Evolutionary conservation across 2,797 vertebrate species (phyloP).

Genomic region (Atherinosoma microstoma): DNA sequence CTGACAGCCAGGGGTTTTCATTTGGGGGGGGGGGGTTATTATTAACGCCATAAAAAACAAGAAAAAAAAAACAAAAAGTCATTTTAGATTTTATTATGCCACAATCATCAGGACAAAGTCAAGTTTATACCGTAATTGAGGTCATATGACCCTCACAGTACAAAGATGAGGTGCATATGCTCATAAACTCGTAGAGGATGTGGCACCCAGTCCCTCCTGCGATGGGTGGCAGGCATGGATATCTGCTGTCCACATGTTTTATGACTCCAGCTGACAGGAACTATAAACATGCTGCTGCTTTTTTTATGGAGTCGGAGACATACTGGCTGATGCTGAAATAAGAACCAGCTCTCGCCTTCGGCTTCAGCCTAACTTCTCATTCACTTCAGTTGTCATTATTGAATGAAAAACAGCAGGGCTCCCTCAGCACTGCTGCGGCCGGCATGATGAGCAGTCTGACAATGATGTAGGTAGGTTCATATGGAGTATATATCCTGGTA

Average conservation of each 20-base stretch:
- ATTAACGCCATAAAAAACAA: fast-evolving
- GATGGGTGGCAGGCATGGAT: constrained; percentile 10
- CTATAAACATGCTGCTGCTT: constrained; percentile 33
- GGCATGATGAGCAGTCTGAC: neutral
- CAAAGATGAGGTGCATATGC: neutral
- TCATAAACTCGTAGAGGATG: constrained; percentile 10
- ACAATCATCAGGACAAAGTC: neutral
- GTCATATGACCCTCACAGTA: neutral
- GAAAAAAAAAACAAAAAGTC: neutral
- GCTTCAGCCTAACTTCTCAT: constrained; percentile 6
- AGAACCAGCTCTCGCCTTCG: constrained; percentile 2
- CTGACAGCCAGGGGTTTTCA: constrained; percentile 5
- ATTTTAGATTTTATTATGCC: neutral
- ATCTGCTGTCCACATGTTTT: constrained; percentile 60
- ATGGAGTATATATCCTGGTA: neutral
- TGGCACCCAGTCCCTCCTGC: constrained; percentile 27
- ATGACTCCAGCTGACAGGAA: constrained; percentile 41
- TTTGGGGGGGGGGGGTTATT: constrained; percentile 8
- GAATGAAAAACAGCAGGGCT: neutral
- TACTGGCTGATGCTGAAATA: constrained; percentile 15
- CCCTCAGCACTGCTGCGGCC: neutral
- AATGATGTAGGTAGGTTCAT: neutral
- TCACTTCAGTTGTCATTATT: constrained; percentile 1
- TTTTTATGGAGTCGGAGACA: constrained; percentile 13
- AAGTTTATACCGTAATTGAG: neutral